Conservation (phyloP, 2,113 vertebrate genomes). For the Cervus canadensis region DNA sequence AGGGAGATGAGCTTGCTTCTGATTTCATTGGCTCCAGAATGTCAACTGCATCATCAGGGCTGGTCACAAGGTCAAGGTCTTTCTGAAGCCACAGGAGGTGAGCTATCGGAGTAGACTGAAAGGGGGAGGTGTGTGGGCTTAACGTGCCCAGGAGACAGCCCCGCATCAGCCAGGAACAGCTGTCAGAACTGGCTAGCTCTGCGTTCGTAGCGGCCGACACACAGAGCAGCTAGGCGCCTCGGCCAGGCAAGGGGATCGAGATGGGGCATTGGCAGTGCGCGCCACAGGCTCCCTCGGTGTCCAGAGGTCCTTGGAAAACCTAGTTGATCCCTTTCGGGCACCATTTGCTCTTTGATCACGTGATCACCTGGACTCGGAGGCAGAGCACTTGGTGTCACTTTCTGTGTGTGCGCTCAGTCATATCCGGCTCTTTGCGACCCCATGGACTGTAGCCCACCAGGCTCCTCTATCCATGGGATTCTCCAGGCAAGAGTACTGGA, state of each 20-base stretch:
- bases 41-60: fast-evolving
- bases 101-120: too few species aligned
- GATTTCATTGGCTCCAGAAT: neutral
- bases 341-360: neutral
- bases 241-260: neutral
- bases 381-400: neutral
- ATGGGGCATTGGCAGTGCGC: neutral
- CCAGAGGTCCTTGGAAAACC: neutral
- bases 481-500: neutral
- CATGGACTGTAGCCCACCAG: neutral
- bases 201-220: neutral
- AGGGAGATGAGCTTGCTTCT: neutral
- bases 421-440: neutral
- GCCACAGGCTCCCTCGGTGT: neutral
- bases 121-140: neutral
- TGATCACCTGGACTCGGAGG: neutral
- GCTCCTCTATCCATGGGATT: neutral
- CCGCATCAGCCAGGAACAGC: neutral
- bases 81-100: neutral
- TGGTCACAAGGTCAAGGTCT: neutral
- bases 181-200: neutral
- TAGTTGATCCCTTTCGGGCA: neutral
- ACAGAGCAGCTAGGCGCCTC: neutral
- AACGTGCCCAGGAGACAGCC: neutral
- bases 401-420: neutral